Evolutionary conservation across 1,140 invertebrate genomes (phyloP).

Genomic region (Anoplolepis gracilipes): DNA sequence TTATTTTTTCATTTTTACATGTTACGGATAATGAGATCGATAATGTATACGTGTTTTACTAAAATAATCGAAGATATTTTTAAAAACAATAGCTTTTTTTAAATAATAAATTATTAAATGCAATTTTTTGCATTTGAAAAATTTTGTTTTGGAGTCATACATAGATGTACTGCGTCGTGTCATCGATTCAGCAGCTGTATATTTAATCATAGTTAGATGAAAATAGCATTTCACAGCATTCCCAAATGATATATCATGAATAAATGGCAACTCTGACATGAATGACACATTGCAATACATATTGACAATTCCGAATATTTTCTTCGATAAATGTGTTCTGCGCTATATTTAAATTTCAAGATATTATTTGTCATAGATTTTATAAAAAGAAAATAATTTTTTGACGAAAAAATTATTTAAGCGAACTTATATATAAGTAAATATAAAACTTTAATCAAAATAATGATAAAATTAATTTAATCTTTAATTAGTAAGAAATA

Average conservation of each 20-base stretch:
- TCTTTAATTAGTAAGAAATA: neutral
- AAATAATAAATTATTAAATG: neutral
- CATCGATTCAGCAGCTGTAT: conserved; percentile 10
- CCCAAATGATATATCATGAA: conserved; percentile 15
- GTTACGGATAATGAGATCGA: too few species aligned
- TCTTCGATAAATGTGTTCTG: neutral
- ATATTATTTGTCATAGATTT: neutral
- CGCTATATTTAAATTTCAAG: neutral
- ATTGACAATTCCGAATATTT: neutral
- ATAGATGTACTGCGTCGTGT: neutral
- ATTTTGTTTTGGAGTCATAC: neutral
- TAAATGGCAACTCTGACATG: neutral
- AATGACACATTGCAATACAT: conserved; percentile 4
- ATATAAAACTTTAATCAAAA: neutral
- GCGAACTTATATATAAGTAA: neutral
- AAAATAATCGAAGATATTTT: neutral
- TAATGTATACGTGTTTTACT: neutral
- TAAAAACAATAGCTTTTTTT: neutral
- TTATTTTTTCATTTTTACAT: neutral
- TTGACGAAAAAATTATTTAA: too few species aligned
- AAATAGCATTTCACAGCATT: conserved; percentile 36
- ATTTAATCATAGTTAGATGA: conserved; percentile 21
- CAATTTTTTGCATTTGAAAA: neutral
- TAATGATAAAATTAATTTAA: neutral
- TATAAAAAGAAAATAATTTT: too few species aligned